A percentile compares a stretch with the other conserved stretches of the same genome.
These are phyloP conservation scores for Typhlomys cinereus DNA, from an alignment of 2,113 vertebrate species.

Conservation along the genomic window DNA sequence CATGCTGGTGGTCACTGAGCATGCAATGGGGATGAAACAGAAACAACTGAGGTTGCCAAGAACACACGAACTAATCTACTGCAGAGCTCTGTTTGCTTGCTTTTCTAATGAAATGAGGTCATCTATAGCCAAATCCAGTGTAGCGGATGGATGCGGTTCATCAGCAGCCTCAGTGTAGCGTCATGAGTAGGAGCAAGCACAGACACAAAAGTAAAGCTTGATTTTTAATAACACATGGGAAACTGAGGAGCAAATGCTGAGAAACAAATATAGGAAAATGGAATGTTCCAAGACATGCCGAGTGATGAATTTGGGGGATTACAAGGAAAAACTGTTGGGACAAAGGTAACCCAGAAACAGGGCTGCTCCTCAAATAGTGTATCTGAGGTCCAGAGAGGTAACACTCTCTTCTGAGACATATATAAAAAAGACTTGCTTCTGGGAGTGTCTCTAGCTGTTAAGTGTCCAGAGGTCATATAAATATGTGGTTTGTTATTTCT, in stretches of 20 bases:
- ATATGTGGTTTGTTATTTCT: neutral
- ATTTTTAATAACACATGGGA: conserved; percentile 45
- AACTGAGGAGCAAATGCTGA: conserved; percentile 61
- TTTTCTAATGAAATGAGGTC: conserved; percentile 24
- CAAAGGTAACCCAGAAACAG: neutral
- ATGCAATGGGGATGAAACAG: conserved; percentile 79
- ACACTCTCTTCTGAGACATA: neutral
- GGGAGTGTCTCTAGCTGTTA: neutral
- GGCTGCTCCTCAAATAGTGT: neutral
- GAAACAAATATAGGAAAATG: conserved; percentile 50
- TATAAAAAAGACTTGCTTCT: conserved; percentile 14
- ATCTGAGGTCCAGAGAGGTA: neutral
- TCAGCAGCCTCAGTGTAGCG: conserved; percentile 62
- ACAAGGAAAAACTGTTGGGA: neutral
- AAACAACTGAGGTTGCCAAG: conserved; percentile 64
- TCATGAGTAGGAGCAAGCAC: conserved; percentile 30
- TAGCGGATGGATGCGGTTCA: conserved; percentile 19
- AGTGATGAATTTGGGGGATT: neutral
- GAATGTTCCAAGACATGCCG: neutral
- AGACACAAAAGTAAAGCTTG: conserved; percentile 35
- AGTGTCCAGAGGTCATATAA: neutral
- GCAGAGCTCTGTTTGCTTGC: neutral
- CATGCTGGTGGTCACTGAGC: conserved; percentile 58
- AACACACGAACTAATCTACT: conserved; percentile 12
- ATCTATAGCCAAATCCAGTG: neutral